Percentiles rank a stretch among this genome's conserved stretches.
Conservation (phyloP, 1,140 invertebrate species). For the Spodoptera frugiperda region DNA sequence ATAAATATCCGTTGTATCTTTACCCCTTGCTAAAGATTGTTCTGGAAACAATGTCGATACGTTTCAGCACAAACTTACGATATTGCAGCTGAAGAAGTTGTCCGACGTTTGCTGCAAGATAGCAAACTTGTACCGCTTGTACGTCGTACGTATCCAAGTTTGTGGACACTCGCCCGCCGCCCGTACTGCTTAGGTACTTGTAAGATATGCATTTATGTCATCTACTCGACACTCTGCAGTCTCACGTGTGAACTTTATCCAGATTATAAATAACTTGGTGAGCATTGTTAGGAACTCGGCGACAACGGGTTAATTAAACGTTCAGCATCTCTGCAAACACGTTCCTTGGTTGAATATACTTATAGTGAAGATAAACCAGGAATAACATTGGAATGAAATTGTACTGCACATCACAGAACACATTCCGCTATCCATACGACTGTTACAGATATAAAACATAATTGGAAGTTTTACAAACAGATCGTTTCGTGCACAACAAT, state of each 20-base stretch:
- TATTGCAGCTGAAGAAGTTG: conserved; percentile 14
- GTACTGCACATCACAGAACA: too few species aligned
- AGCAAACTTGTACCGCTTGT: neutral
- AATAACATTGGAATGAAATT: too few species aligned
- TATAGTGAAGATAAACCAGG: too few species aligned
- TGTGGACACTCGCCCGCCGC: conserved; percentile 1
- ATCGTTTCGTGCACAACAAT: conserved; percentile 1
- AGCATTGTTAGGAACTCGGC: neutral
- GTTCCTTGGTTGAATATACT: too few species aligned
- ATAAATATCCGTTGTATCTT: conserved; percentile 1
- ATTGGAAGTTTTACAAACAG: conserved; percentile 11
- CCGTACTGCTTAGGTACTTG: neutral
- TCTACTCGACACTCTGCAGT: conserved; percentile 2
- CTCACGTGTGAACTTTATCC: neutral
- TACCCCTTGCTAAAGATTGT: conserved; percentile 11
- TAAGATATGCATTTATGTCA: neutral
- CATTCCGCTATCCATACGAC: neutral
- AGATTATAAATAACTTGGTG: neutral
- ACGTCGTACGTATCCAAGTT: conserved; percentile 9
- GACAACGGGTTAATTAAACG: too few species aligned
- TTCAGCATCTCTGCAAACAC: too few species aligned
- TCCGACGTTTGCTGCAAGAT: neutral
- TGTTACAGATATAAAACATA: neutral
- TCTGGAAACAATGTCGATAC: conserved; percentile 7
- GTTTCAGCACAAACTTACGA: conserved; percentile 2